Base-by-base conservation (phyloP, 2,113 vertebrate species). In the Tetrao urogallus region DNA sequence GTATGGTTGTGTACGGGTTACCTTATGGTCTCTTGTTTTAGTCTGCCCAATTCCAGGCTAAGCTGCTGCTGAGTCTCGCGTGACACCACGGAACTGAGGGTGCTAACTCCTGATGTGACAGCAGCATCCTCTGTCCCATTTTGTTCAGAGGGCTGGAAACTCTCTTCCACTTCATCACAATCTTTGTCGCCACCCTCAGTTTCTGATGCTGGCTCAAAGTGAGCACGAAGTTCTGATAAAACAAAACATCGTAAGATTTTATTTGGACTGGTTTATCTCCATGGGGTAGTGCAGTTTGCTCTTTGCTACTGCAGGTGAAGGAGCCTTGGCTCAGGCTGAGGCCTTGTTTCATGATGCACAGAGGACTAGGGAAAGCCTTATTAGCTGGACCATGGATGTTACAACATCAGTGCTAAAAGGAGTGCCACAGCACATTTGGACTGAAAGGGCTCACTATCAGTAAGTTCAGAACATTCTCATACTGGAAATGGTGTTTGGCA, bases 11-110 rank as follows among this genome's bases (percentile, higher is more conserved):
- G 22, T 36, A 6, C 63, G 34, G 4, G 48, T 94, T 95, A 99
- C 99, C 99, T 98, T 97, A 96, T 98, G 10, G 98, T 98, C 94
- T 98, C 98, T 28, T 98, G 98, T 92, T 98, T 98, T 40, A 99
- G 97, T 19, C 97, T 97, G 45, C 94, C 97, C 85, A 99, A 93
- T 96, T 99, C 98, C 7, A 97, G 89, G n/a, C 95, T 98, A 63
- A 98, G 97, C 3, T 97, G 97, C 77, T 98, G 97, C 48, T 96
- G 97, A 36, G 95, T 82, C 36, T 98, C 97, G 0, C 96, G 97
- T 36, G 97, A 96, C 86, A 95, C 90, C 72, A 88, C 60, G 4
- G 98, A 97, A 71, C 96, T 96, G 3, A 96, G 73, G 2, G 96
- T 94, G 95, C 93, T 92, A 47, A 96, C 88, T 61, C 96, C 96